Base-by-base conservation (phyloP, 2,113 vertebrate species). In the Takifugu flavidus region DNA sequence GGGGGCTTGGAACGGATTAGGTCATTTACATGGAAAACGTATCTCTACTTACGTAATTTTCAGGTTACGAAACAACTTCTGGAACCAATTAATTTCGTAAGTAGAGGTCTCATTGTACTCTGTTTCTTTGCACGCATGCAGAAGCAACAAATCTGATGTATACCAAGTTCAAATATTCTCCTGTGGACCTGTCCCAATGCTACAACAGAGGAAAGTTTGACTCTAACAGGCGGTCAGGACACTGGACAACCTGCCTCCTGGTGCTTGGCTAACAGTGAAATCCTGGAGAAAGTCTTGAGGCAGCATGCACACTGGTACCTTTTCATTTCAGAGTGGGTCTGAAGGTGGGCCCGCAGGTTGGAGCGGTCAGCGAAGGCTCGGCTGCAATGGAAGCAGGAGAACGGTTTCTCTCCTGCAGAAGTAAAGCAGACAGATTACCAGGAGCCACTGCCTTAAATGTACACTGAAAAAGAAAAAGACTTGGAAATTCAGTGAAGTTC, bases 311-410 rank as follows among this genome's bases (percentile, higher is more conserved):
- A 78, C 62, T 63, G 66, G 67, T 78, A 78, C 59, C 29, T 62
- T 4, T 78, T 78, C 42, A 78, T 67, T 5, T 78, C 59, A 1
- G 71, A 70, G 54, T 78, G 76, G 2, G 76, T 78, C 15, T 78
- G 76, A 53, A 78, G 71, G 47, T 78, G 76, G 62, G 76, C 76
- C 25, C 76, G 50, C 42, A 78, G 59, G 67, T 78, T 78, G 62
- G 76, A 78, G 0, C 75, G 58, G 62, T 78, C 75, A 0, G 75
- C 75, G 27, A 78, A 78, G 2, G 75, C 75, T 59, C 76, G 51
- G 51, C 58, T 70, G 47, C 76, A 78, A 42, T 70, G 76, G 27
- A 78, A 47, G 43, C 76, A 78, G 0, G 76, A 74, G 62, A 78
- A 78, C 0, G 71, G 76, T 29, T 78, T 78, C 67, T 78, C 76